Conservation (phyloP, 2,113 vertebrate genomes). For the Notarius quadriscutis region DNA sequence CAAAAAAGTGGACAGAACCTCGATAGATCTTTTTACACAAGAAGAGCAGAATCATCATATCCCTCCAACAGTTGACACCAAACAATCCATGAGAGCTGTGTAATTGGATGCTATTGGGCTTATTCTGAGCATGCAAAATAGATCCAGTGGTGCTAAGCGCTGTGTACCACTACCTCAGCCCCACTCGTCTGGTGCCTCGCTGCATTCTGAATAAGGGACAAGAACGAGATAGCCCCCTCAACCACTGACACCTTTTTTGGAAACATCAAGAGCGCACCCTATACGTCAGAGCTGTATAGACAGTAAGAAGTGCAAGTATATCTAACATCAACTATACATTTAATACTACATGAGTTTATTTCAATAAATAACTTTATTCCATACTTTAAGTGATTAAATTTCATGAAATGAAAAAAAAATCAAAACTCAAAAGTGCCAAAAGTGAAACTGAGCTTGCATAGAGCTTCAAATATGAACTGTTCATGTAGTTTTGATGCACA, state of each 20-base stretch:
- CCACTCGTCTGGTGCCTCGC: slow-evolving; percentile 49
- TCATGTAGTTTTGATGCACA: slow-evolving; percentile 1
- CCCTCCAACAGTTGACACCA: slow-evolving; percentile 65
- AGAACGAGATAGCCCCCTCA: slow-evolving; percentile 57
- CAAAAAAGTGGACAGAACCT: slow-evolving; percentile 52
- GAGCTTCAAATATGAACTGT: neutral
- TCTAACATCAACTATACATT: neutral
- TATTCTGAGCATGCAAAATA: slow-evolving; percentile 70
- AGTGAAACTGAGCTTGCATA: neutral
- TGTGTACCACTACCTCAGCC: slow-evolving; percentile 54
- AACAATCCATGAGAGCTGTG: slow-evolving; percentile 72
- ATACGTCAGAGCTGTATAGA: slow-evolving; percentile 36
- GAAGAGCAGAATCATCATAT: slow-evolving; percentile 70
- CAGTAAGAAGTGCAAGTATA: slow-evolving; percentile 25
- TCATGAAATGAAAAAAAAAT: neutral
- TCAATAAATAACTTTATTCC: neutral
- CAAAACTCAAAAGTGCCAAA: neutral
- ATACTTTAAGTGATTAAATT: neutral
- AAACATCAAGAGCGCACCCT: slow-evolving; percentile 43
- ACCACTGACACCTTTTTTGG: slow-evolving; percentile 71
- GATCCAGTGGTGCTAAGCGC: slow-evolving; percentile 53
- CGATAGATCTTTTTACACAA: slow-evolving; percentile 71
- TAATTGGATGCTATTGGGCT: slow-evolving; percentile 72
- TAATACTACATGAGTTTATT: neutral
- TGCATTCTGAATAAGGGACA: slow-evolving; percentile 63